These are phyloP conservation scores for Zele albiditarsus DNA, from an alignment of 2,888 invertebrate genomes.

Conservation along the genomic window DNA sequence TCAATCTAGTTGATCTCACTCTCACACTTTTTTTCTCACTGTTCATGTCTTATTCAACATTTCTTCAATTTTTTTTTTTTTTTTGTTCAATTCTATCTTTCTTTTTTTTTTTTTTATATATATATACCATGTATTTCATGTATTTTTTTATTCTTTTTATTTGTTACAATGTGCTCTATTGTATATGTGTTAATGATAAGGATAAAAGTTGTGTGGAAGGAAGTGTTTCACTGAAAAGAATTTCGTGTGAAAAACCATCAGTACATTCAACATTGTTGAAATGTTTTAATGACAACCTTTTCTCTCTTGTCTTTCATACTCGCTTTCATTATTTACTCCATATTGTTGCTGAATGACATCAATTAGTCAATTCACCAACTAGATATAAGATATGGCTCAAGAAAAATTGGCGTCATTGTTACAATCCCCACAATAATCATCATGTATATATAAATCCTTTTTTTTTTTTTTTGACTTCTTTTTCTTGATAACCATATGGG, in stretches of 20 bases:
- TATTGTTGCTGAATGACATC: constrained; percentile 65
- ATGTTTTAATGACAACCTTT: constrained; percentile 42
- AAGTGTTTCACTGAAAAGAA: constrained; percentile 60
- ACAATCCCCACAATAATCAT: constrained; percentile 9
- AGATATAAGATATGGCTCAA: neutral
- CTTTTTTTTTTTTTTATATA: neutral
- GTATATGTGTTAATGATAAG: constrained; percentile 7
- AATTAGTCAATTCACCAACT: constrained; percentile 65
- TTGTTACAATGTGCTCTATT: neutral
- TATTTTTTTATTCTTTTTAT: neutral
- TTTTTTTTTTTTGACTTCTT: neutral
- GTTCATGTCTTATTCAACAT: constrained; percentile 23
- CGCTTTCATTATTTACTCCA: neutral
- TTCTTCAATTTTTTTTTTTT: neutral
- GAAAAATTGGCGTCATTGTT: constrained; percentile 12
- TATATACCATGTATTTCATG: constrained; percentile 10
- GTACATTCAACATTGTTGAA: constrained; percentile 39
- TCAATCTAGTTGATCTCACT: constrained; percentile 14
- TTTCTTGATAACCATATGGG: neutral
- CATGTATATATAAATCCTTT: neutral
- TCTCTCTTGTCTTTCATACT: constrained; percentile 9
- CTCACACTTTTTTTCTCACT: constrained; percentile 36
- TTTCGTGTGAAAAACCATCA: constrained; percentile 42
- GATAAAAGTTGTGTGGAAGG: constrained; percentile 16
- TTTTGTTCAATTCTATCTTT: neutral